Evolutionary conservation across 2,113 vertebrate genomes (phyloP), one percentile per base, ranked within the genome.

Genomic region (Aegotheles bennettii): DNA sequence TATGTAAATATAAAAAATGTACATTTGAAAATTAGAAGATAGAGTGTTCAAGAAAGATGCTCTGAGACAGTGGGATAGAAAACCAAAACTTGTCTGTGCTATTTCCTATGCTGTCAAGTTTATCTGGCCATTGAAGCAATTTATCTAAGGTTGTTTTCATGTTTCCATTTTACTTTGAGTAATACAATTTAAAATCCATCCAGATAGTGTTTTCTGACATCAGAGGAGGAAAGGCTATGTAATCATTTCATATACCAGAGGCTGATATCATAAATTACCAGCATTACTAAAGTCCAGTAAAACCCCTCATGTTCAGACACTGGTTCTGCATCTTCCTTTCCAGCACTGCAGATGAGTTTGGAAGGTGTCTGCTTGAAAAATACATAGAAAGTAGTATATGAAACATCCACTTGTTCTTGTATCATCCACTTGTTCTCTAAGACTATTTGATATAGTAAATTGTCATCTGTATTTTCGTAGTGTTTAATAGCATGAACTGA

Each of bases 181-280:
- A 84, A 91, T 87, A 54, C 35, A 70, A 84, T 94, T 93, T 91
- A 31, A 87, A 83, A 87, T 68, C 56, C 65, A 93, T 78, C 35
- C 74, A 48, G 21, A 56, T 48, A 56, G 14, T 48, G 82, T 82
- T 89, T 82, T 84, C 38, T 87, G 74, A 79, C 81, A 78, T 74
- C 43, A 56, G 65, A 77, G 26, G 31, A 81, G 28, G 13, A 87
- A 45, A 81, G 13, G 14, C 35, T 91, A 45, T 64, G 69, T 69
- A 91, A 94, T 78, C 2, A 67, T 81, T 78, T 91, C 23, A 29
- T 84, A 42, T 77, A 84, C 24, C 9, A 26, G 47, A 74, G 35
- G 13, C 60, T 67, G 47, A 23, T 67, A 50, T 24, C 21, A 43
- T 94, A 70, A 92, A 94, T 95, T 60, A 57, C 13, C 17, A 24